These are phyloP conservation scores for Argya squamiceps DNA, from an alignment of 2,797 vertebrate species.

Conservation along the genomic window DNA sequence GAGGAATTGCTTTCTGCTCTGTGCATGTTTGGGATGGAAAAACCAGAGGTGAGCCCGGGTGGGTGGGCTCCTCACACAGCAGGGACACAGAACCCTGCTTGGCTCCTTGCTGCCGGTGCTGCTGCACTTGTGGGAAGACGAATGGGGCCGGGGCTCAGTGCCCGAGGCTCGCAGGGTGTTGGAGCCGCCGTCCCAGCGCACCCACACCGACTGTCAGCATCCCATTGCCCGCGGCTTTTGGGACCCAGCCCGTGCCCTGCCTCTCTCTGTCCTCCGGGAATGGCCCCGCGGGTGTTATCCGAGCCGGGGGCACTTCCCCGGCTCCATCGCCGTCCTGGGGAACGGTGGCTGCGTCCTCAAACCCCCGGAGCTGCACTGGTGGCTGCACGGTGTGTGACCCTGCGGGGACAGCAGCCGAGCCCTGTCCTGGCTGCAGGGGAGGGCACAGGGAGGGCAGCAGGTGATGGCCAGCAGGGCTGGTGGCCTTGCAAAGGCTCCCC, in stretches of 20 bases:
- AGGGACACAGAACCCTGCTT: rapidly evolving
- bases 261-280: rapidly evolving
- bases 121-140: background rate
- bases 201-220: rapidly evolving
- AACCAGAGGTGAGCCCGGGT: rapidly evolving
- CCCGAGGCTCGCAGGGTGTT: background rate
- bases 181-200: background rate
- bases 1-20: background rate
- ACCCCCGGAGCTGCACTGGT: background rate
- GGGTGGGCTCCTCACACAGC: rapidly evolving
- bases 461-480: background rate
- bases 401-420: background rate
- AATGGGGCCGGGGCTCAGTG: background rate
- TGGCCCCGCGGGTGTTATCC: rapidly evolving
- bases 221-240: rapidly evolving
- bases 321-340: rapidly evolving
- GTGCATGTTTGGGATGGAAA: background rate
- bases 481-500: background rate
- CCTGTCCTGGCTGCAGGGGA: background rate
- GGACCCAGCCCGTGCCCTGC: background rate
- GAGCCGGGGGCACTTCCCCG: rapidly evolving
- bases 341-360: background rate
- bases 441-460: background rate
- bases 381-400: rapidly evolving
- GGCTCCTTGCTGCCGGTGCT: rapidly evolving